Evolutionary conservation across 2,797 vertebrate genomes (phyloP).

Genomic region (Anabas testudineus): DNA sequence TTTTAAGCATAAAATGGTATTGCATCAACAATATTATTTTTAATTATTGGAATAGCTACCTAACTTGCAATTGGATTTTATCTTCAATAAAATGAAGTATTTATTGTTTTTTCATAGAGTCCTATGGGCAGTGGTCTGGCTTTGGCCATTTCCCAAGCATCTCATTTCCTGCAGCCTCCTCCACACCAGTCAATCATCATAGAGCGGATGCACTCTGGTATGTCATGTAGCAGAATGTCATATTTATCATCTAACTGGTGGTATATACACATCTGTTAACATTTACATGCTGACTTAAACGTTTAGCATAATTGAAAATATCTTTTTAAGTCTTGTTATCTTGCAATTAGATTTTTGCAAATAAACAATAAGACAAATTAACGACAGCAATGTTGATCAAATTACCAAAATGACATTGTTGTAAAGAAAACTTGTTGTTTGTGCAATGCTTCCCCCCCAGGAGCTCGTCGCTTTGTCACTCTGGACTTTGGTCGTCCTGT

Average conservation of each 20-base stretch:
- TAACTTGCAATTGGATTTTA: neutral
- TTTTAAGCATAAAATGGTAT: too few relatives aligned
- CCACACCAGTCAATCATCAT: slow-evolving; percentile 99
- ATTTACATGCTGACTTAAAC: neutral
- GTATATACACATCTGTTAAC: neutral
- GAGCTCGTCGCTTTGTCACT: slow-evolving; percentile 97
- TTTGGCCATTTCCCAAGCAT: slow-evolving; percentile 97
- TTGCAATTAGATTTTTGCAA: neutral
- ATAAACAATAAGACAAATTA: neutral
- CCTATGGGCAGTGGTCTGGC: slow-evolving; percentile 95
- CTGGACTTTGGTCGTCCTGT: slow-evolving; percentile 97
- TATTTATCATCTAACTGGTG: neutral
- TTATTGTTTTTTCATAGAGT: slow-evolving; percentile 81
- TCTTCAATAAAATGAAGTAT: neutral
- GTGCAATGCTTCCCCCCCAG: slow-evolving; percentile 71
- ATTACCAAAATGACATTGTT: too few relatives aligned
- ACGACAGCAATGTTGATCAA: too few relatives aligned
- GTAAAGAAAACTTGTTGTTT: neutral
- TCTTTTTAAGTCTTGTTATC: neutral
- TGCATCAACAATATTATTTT: neutral
- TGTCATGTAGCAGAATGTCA: neutral
- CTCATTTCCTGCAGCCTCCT: slow-evolving; percentile 97
- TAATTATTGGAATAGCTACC: neutral
- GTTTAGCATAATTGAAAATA: neutral
- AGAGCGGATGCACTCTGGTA: slow-evolving; percentile 99